Conservation (phyloP, 2,113 vertebrate genomes). For the Sapayoa aenigma region DNA sequence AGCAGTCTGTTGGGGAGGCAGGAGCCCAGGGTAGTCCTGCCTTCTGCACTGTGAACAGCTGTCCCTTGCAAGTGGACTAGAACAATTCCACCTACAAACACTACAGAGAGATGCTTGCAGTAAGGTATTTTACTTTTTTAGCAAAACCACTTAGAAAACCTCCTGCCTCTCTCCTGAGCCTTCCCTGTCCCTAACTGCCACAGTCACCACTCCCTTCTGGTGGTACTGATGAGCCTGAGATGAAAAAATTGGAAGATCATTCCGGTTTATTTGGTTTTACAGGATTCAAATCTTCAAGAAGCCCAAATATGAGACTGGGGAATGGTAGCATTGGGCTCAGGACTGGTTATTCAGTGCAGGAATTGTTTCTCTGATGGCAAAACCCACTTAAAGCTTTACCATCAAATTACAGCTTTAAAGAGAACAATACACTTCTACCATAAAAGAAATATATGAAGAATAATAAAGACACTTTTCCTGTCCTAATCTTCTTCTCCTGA, state of each 20-base stretch:
- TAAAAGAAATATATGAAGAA: neutral
- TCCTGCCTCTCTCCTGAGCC: neutral
- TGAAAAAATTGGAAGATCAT: neutral
- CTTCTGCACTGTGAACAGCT: neutral
- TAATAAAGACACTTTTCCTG: neutral
- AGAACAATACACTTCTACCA: neutral
- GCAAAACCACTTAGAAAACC: neutral
- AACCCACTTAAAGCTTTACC: neutral
- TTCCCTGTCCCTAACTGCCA: neutral
- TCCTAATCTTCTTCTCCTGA: neutral
- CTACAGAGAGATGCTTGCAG: neutral
- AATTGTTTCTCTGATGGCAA: neutral
- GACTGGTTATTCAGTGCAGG: neutral
- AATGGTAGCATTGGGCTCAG: rapidly evolving
- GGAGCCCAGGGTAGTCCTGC: neutral
- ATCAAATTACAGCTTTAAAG: neutral
- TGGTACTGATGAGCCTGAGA: neutral
- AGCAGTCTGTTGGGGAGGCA: neutral
- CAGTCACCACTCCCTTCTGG: neutral
- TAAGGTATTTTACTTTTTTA: neutral
- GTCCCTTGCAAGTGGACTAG: neutral
- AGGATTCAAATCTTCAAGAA: neutral
- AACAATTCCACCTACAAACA: neutral
- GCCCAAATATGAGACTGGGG: neutral
- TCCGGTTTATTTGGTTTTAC: neutral